Evolutionary conservation across 1,140 invertebrate genomes (phyloP).

Genomic region (Drosophila nigromelanica): DNA sequence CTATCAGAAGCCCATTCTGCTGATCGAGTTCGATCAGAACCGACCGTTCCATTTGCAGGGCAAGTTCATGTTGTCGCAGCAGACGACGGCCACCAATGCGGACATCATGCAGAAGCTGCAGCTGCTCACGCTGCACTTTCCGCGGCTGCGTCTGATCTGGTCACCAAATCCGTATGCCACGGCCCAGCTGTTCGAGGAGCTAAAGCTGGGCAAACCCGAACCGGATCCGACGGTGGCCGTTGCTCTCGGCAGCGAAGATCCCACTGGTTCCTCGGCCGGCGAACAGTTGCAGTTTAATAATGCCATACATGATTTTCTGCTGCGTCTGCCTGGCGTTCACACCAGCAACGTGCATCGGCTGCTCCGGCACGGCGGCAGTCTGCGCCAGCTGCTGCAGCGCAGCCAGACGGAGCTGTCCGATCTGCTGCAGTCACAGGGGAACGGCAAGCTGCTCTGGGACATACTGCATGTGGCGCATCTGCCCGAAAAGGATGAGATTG

Average conservation of each 20-base stretch:
- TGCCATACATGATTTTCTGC: slow-evolving; percentile 92
- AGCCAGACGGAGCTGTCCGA: slow-evolving; percentile 86
- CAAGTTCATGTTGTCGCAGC: slow-evolving; percentile 89
- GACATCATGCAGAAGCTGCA: slow-evolving; percentile 93
- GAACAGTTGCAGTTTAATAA: slow-evolving; percentile 89
- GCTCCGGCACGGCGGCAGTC: slow-evolving; percentile 91
- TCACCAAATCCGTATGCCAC: slow-evolving; percentile 97
- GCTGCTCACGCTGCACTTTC: slow-evolving; percentile 97
- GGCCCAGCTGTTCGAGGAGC: slow-evolving; percentile 96
- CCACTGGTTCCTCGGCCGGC: slow-evolving; percentile 68
- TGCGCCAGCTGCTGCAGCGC: slow-evolving; percentile 88
- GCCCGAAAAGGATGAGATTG: slow-evolving; percentile 83
- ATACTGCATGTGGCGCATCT: slow-evolving; percentile 87
- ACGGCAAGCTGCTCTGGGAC: slow-evolving; percentile 86
- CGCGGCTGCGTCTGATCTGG: slow-evolving; percentile 96
- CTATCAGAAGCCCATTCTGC: slow-evolving; percentile 94
- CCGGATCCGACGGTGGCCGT: slow-evolving; percentile 89
- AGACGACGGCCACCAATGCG: slow-evolving; percentile 87
- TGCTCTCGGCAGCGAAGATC: slow-evolving; percentile 87
- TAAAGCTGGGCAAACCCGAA: slow-evolving; percentile 91
- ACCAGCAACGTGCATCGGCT: slow-evolving; percentile 93
- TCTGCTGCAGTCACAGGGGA: slow-evolving; percentile 88
- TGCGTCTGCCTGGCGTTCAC: slow-evolving; percentile 95
- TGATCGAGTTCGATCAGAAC: slow-evolving; percentile 98
- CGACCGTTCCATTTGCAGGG: slow-evolving; percentile 95